Percentiles rank a stretch among this genome's conserved stretches.
phyloP scores from a whole-genome alignment of 2,888 invertebrate species.

The Rhogogaster chlorosoma region DNA sequence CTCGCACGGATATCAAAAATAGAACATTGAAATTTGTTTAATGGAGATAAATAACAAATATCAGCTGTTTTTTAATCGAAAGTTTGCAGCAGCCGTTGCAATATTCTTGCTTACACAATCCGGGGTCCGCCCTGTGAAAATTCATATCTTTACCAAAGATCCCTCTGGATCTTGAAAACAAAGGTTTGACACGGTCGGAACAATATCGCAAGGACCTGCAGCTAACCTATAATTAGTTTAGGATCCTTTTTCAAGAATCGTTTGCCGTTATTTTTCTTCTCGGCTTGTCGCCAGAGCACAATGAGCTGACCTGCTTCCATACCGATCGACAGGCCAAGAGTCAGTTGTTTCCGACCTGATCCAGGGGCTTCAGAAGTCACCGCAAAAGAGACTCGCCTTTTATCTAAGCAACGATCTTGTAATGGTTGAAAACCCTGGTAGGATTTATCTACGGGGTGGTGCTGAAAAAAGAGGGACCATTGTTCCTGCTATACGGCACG shows the following conservation, averaged over 20 bases:
- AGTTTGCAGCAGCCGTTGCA: neutral
- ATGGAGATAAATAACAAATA: neutral
- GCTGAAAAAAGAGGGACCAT: conserved; percentile 38
- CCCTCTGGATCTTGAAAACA: conserved; percentile 35
- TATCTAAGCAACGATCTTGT: conserved; percentile 48
- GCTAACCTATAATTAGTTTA: conserved; percentile 47
- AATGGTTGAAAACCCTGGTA: conserved; percentile 47
- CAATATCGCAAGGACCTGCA: conserved; percentile 28
- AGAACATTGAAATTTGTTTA: neutral
- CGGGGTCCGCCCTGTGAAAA: neutral
- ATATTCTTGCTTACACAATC: conserved; percentile 5
- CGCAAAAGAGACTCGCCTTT: conserved; percentile 33
- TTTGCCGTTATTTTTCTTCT: conserved; percentile 32
- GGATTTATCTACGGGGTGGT: conserved; percentile 49
- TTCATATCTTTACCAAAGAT: neutral
- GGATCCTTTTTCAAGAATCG: conserved; percentile 38
- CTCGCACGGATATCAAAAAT: neutral
- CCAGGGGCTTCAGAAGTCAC: conserved; percentile 33
- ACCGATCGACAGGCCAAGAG: conserved; percentile 35
- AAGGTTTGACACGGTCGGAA: conserved; percentile 45
- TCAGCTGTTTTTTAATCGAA: neutral
- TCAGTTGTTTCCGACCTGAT: conserved; percentile 29
- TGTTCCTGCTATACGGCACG: conserved; percentile 56
- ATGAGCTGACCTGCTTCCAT: conserved; percentile 45
- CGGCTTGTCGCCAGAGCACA: conserved; percentile 43